Evolutionary conservation across 2,888 invertebrate species (phyloP).

Genomic region (Fragum sueziense): DNA sequence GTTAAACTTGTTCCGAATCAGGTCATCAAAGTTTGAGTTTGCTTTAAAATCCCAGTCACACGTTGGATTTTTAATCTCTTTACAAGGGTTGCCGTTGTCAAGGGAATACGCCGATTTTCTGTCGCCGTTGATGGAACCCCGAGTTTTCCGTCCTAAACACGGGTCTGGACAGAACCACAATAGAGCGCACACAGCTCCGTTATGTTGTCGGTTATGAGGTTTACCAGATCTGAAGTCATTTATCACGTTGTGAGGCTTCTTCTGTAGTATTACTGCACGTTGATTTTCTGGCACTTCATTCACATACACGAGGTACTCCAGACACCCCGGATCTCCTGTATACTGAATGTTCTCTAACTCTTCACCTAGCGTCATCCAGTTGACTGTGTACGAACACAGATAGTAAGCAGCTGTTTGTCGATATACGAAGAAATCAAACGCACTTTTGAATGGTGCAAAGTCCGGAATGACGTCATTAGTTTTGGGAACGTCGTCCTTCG

Average conservation of each 20-base stretch:
- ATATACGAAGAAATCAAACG: constrained; percentile 66
- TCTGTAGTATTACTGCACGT: constrained; percentile 12
- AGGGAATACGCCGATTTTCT: background rate
- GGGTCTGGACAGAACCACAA: constrained; percentile 78
- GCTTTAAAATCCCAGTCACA: constrained; percentile 54
- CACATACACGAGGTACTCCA: constrained; percentile 50
- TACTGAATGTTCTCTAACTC: background rate
- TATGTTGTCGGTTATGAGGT: constrained; percentile 24
- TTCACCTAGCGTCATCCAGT: constrained; percentile 20
- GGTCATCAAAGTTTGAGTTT: constrained; percentile 70
- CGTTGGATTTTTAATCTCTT: constrained; percentile 43
- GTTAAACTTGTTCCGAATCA: constrained; percentile 74
- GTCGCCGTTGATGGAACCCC: constrained; percentile 47
- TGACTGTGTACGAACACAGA: constrained; percentile 75
- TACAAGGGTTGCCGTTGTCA: constrained; percentile 68
- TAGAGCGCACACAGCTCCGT: constrained; percentile 69
- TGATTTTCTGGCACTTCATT: constrained; percentile 45
- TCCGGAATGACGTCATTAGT: background rate
- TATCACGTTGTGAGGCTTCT: constrained; percentile 21
- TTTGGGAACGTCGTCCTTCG: background rate
- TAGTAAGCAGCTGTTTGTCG: constrained; percentile 73
- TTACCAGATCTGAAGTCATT: constrained; percentile 31
- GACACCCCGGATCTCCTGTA: constrained; percentile 48
- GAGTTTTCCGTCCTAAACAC: constrained; percentile 67
- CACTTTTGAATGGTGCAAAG: constrained; percentile 42